phyloP scores from a whole-genome alignment of 1,140 invertebrate species.

The Drosophila nannoptera region DNA sequence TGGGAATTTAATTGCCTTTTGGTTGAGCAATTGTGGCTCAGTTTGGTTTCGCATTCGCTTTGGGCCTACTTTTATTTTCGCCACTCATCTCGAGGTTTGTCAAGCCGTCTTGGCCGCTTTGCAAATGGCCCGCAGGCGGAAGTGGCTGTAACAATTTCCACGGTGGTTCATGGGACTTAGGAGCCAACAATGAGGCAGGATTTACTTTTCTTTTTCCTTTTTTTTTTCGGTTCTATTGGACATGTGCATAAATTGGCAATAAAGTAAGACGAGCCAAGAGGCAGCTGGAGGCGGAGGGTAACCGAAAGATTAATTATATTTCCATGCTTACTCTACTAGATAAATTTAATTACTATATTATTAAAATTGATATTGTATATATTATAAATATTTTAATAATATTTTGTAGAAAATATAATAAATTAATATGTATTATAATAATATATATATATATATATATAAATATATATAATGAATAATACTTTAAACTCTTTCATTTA shows the following conservation, averaged over 20 bases:
- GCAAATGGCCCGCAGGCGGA: slow-evolving; percentile 62
- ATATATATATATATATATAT: too few relatives aligned
- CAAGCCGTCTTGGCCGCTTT: slow-evolving; percentile 40
- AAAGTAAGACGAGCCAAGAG: too few relatives aligned
- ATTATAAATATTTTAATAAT: too few relatives aligned
- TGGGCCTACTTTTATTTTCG: slow-evolving; percentile 6
- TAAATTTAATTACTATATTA: too few relatives aligned
- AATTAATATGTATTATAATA: too few relatives aligned
- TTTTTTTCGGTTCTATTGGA: not conserved
- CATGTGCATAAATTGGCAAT: too few relatives aligned
- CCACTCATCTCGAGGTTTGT: slow-evolving; percentile 35
- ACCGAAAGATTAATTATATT: too few relatives aligned
- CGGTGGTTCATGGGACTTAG: slow-evolving; percentile 53
- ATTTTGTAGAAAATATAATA: too few relatives aligned
- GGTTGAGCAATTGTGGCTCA: slow-evolving; percentile 41
- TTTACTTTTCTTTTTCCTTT: not conserved
- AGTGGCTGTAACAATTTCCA: slow-evolving; percentile 50
- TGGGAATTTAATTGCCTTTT: slow-evolving; percentile 72
- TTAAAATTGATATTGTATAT: too few relatives aligned
- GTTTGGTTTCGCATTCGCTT: slow-evolving; percentile 17
- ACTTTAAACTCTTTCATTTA: too few relatives aligned
- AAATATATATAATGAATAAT: too few relatives aligned
- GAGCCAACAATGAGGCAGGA: slow-evolving; percentile 48
- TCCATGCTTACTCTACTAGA: not conserved
- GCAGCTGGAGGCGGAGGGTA: too few relatives aligned